phyloP scores from a whole-genome alignment of 2,888 invertebrate genomes.

The Metacarcinus magister region DNA sequence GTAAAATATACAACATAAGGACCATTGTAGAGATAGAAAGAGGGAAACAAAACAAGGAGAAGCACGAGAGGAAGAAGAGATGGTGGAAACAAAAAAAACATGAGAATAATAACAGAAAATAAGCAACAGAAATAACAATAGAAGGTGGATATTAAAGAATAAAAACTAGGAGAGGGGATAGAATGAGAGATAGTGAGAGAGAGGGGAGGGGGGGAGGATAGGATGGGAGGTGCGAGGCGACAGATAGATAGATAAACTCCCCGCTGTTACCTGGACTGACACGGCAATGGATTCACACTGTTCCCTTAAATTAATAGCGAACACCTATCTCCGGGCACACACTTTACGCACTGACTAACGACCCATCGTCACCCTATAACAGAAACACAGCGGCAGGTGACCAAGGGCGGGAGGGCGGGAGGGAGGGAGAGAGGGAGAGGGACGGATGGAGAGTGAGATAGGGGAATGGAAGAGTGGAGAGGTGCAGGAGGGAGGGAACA shows the following conservation, averaged over 20 bases:
- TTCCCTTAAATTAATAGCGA: constrained; percentile 22
- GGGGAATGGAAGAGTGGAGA: background rate
- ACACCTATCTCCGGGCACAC: constrained; percentile 4
- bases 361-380: constrained; percentile 4
- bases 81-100: too few relatives aligned
- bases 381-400: background rate
- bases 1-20: too few relatives aligned
- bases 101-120: too few relatives aligned
- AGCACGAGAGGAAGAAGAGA: too few relatives aligned
- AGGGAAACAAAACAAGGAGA: background rate
- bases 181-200: background rate
- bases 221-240: background rate
- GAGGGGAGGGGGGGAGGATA: background rate
- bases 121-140: too few relatives aligned
- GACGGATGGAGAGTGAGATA: background rate
- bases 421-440: background rate
- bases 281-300: constrained; percentile 8
- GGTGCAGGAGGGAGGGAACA: background rate
- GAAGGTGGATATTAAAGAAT: too few relatives aligned
- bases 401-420: background rate
- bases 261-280: background rate
- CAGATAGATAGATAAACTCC: constrained; percentile 32
- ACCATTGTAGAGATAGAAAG: background rate
- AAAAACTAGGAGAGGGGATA: too few relatives aligned
- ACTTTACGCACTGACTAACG: constrained; percentile 42